A percentile compares a stretch with the other conserved stretches of the same genome.
These are phyloP conservation scores for Platygyra sinensis DNA, from an alignment of 64 coral and sea anemone species.

Conservation along the genomic window DNA sequence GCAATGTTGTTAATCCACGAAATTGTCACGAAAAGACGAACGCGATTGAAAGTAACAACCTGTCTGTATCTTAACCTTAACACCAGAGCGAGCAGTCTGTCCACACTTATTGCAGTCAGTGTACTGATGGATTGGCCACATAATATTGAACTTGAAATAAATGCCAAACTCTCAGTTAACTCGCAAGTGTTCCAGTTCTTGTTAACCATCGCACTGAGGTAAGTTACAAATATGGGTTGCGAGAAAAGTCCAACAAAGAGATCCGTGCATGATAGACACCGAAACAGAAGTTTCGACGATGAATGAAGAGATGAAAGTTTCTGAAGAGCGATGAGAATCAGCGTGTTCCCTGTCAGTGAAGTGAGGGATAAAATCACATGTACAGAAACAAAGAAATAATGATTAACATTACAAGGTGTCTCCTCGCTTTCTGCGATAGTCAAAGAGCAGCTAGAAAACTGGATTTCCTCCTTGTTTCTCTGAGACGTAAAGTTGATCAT, in stretches of 20 bases:
- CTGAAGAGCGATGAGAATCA: slow-evolving; percentile 46
- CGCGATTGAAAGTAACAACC: neutral
- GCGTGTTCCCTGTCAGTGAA: slow-evolving; percentile 24
- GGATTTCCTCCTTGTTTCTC: neutral
- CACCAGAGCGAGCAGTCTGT: slow-evolving; percentile 8
- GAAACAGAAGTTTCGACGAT: slow-evolving; percentile 48
- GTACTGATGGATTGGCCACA: neutral
- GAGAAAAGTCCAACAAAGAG: slow-evolving; percentile 51
- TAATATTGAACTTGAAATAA: neutral
- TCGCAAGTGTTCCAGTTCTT: neutral
- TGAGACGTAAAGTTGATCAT: neutral
- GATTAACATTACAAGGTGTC: neutral
- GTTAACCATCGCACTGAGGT: neutral
- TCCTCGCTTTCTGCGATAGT: neutral
- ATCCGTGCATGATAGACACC: slow-evolving; percentile 47
- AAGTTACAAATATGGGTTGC: slow-evolving; percentile 33
- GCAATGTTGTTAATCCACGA: neutral
- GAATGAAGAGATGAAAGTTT: slow-evolving; percentile 35
- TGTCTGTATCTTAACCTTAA: slow-evolving; percentile 6
- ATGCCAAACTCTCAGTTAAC: neutral
- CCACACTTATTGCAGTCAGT: slow-evolving; percentile 10
- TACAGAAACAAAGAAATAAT: neutral
- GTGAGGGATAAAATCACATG: slow-evolving; percentile 13
- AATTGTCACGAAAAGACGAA: neutral
- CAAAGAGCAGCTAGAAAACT: neutral